Percentiles rank a stretch among this genome's conserved stretches.
These are phyloP conservation scores for Dipodomys ordii DNA, from an alignment of 2,113 vertebrate genomes.

Conservation along the genomic window DNA sequence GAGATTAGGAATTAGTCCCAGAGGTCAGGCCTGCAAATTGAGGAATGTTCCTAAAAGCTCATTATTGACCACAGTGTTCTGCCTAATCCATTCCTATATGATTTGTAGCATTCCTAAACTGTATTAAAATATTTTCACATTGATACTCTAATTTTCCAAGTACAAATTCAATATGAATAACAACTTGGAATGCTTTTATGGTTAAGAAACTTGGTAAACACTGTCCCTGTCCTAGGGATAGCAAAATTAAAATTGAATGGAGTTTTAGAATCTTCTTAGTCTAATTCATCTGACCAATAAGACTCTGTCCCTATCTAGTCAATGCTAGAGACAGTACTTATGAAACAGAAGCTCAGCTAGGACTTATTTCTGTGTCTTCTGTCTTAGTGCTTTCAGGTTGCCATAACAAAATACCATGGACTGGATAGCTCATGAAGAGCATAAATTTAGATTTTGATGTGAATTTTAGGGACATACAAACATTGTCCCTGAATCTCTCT, in stretches of 20 bases:
- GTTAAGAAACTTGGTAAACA: neutral
- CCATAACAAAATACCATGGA: neutral
- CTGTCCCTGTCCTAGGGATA: neutral
- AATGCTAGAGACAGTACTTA: neutral
- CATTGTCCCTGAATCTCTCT: too few relatives aligned
- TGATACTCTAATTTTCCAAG: neutral
- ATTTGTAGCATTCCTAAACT: slow-evolving; percentile 3
- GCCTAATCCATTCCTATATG: neutral
- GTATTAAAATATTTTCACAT: neutral
- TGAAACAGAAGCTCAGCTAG: neutral
- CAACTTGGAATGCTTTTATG: neutral
- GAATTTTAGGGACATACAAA: neutral
- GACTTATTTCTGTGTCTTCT: neutral
- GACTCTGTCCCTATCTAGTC: neutral
- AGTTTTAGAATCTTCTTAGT: neutral
- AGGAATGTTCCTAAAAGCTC: slow-evolving; percentile 50
- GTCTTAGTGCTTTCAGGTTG: neutral
- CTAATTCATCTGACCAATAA: neutral
- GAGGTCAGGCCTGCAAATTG: neutral
- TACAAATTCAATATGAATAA: neutral
- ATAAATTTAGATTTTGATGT: neutral
- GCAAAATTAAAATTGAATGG: neutral
- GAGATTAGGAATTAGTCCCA: slow-evolving; percentile 44
- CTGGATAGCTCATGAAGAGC: neutral
- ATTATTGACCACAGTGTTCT: neutral